Conservation (phyloP, 2,113 vertebrate species). For the Hiodon tergisus region DNA sequence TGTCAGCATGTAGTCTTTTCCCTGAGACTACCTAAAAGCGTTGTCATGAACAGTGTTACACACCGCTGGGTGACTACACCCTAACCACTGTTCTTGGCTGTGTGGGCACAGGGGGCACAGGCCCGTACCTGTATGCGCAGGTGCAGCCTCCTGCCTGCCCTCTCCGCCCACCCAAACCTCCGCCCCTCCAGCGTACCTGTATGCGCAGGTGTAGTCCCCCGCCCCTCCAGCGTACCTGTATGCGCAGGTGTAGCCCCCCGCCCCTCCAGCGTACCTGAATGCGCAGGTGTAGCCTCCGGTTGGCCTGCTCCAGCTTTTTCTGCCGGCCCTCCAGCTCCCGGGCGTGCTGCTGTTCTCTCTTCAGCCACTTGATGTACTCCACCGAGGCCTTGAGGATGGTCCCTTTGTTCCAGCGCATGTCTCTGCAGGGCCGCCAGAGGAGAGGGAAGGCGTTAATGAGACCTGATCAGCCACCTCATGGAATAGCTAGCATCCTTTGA, state of each 20-base stretch:
- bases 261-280: conserved; percentile 78
- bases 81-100: no score
- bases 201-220: conserved; percentile 34
- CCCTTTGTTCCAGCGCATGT: conserved; percentile 99
- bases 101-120: conserved; percentile 38
- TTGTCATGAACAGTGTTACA: no score
- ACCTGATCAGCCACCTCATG: conserved; percentile 67
- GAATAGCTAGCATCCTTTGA: conserved; percentile 62
- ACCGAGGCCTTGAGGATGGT: conserved; percentile 98
- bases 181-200: conserved; percentile 70
- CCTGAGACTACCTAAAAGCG: no score
- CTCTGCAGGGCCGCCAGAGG: conserved; percentile 75
- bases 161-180: no score
- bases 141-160: no score
- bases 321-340: conserved; percentile 89
- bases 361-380: conserved; percentile 99
- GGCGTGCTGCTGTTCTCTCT: conserved; percentile 96
- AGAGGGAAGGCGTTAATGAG: not conserved
- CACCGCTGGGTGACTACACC: no score
- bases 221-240: conserved; percentile 75
- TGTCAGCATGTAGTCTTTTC: no score
- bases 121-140: conserved; percentile 74
- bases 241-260: conserved; percentile 22
- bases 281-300: conserved; percentile 83
- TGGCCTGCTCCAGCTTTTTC: conserved; percentile 93